Base-by-base conservation (phyloP, 2,797 vertebrate species). In the Sylvilagus floridanus region DNA sequence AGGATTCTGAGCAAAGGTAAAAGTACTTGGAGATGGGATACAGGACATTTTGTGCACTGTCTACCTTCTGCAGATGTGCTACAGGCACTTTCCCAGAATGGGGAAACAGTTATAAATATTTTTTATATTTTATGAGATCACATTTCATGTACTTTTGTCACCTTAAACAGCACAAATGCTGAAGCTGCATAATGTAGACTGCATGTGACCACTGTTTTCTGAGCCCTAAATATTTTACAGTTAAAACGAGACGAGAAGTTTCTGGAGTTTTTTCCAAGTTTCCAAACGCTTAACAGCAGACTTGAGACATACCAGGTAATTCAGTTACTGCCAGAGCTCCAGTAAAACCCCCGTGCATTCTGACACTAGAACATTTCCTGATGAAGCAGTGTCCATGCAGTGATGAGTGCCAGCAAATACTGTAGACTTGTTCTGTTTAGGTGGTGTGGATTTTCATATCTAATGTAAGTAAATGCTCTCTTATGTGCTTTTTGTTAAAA, bases 241-340 rank as follows among this genome's bases (percentile, higher is more conserved):
- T 71, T 75, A 84, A 93, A 78, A 68, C 50, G n/a, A 92, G 22
- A 63, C 1, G 6, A 50, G 24, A 83, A 42, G 14, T 83, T 89
- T 62, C 22, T 16, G 73, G 28, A 72, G 6, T 37, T 7, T 87
- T 24, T 65, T 90, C 54, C 54, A 62, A 35, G n/a, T 79, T 77
- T 37, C 60, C 7, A 47, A 85, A 73, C 24, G 26, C 26, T 22
- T 13, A 77, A 30, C n/a, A 52, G 57, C 21, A 73, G 57, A 5
- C 7, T 57, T 50, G 30, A 69, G 30, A 30, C 10, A 1, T 14
- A 28, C 22, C 14, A 50, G 21, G 24, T 32, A 65, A n/a, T 62
- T 89, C 17, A 28, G 37, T 50, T 16, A 52, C 32, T 42, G 37
- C 21, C 4, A 1, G 10, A 14, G 14, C 7, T 62, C 7, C 2